These are phyloP conservation scores for Siniperca undulata DNA, from an alignment of 2,797 vertebrate genomes.

Conservation along the genomic window DNA sequence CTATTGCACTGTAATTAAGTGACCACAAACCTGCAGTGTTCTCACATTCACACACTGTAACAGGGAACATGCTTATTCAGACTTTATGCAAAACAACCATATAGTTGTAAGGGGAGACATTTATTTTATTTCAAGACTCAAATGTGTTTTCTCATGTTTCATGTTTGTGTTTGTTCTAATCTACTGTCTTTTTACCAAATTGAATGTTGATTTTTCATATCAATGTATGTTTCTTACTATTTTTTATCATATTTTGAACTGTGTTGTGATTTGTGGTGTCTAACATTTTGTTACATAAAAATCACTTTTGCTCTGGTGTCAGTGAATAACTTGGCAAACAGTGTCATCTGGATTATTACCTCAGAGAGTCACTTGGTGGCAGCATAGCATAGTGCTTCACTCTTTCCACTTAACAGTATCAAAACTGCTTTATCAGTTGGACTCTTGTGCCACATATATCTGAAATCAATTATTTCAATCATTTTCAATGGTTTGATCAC, in stretches of 20 bases:
- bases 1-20: background rate
- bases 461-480: too few species aligned
- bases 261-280: constrained; percentile 5
- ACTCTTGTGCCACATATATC: too few species aligned
- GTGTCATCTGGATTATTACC: background rate
- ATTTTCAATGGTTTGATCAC: background rate
- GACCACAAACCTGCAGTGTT: background rate
- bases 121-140: background rate
- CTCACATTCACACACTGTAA: background rate
- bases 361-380: constrained; percentile 56
- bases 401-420: background rate
- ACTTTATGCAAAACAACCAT: background rate
- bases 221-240: background rate
- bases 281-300: constrained; percentile 43
- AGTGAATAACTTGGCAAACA: background rate
- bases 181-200: background rate
- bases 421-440: too few species aligned
- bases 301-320: background rate
- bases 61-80: background rate
- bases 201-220: constrained; percentile 6
- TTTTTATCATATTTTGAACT: background rate
- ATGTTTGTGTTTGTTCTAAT: constrained; percentile 17
- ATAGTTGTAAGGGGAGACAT: background rate
- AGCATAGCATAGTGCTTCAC: constrained; percentile 39
- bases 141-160: background rate